Evolutionary conservation across 2,888 invertebrate species (phyloP).

Genomic region (Drosophila pegasa): DNA sequence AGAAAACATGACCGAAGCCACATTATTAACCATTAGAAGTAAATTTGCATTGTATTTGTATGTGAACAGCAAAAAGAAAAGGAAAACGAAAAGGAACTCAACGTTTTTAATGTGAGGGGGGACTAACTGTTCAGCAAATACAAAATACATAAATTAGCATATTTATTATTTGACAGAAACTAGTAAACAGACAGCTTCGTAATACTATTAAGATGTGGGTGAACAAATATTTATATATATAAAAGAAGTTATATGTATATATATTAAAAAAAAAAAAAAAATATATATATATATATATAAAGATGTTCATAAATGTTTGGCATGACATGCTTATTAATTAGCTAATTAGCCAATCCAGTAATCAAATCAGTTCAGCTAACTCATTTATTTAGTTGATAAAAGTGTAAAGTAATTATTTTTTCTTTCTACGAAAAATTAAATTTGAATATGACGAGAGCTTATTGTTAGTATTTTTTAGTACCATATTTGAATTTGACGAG

Average conservation of each 20-base stretch:
- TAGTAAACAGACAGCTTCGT: neutral
- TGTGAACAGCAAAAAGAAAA: slow-evolving; percentile 80
- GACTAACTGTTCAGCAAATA: too few species aligned
- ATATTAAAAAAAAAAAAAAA: too few species aligned
- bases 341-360: too few species aligned
- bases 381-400: neutral
- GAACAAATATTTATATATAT: too few species aligned
- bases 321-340: too few species aligned
- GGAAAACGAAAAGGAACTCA: slow-evolving; percentile 55
- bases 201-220: neutral
- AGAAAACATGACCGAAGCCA: slow-evolving; percentile 38
- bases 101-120: slow-evolving; percentile 16
- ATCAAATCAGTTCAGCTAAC: neutral
- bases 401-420: neutral
- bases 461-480: too few species aligned
- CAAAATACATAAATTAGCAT: too few species aligned
- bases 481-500: neutral
- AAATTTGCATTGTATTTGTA: slow-evolving; percentile 80
- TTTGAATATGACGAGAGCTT: neutral
- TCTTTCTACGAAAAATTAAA: neutral
- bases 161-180: neutral
- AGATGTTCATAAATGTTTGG: too few species aligned
- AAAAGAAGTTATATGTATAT: too few species aligned
- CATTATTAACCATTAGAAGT: slow-evolving; percentile 63
- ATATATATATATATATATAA: too few species aligned